Evolutionary conservation across 2,888 invertebrate species (phyloP).

Genomic region (Hemistola chrysoprasaria): DNA sequence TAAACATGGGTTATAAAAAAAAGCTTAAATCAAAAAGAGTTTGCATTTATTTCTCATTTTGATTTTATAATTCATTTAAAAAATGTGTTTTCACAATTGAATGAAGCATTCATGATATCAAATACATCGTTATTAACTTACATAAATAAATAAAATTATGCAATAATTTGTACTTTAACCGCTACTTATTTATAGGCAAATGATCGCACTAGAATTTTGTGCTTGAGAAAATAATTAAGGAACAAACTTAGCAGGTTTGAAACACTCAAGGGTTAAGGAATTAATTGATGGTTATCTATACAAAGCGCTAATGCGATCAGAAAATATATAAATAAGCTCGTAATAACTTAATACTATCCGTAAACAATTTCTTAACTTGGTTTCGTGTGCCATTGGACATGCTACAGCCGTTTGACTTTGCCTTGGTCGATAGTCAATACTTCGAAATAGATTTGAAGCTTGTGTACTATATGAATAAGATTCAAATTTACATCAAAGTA

Average conservation of each 20-base stretch:
- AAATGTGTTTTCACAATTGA: not conserved
- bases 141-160: constrained; percentile 2
- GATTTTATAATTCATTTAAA: constrained; percentile 5
- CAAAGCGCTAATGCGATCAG: constrained; percentile 21
- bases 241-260: too few species aligned
- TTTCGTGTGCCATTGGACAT: constrained; percentile 12
- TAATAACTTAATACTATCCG: constrained; percentile 14
- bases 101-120: constrained; percentile 1
- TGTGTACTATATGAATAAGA: too few species aligned
- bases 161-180: constrained; percentile 56
- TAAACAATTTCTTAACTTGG: constrained; percentile 5
- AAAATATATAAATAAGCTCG: constrained; percentile 31
- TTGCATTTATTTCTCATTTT: constrained; percentile 11
- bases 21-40: not conserved
- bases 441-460: constrained; percentile 8
- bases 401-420: constrained; percentile 8
- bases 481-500: too few species aligned
- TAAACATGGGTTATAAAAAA: not conserved
- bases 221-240: not conserved
- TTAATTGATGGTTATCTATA: too few species aligned
- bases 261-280: too few species aligned
- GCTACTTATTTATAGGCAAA: constrained; percentile 43
- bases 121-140: not conserved
- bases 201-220: constrained; percentile 25
- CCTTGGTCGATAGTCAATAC: constrained; percentile 11